Evolutionary conservation across 1,140 invertebrate species (phyloP), one percentile per base, ranked within the genome.

Genomic region (Temnothorax nylanderi): DNA sequence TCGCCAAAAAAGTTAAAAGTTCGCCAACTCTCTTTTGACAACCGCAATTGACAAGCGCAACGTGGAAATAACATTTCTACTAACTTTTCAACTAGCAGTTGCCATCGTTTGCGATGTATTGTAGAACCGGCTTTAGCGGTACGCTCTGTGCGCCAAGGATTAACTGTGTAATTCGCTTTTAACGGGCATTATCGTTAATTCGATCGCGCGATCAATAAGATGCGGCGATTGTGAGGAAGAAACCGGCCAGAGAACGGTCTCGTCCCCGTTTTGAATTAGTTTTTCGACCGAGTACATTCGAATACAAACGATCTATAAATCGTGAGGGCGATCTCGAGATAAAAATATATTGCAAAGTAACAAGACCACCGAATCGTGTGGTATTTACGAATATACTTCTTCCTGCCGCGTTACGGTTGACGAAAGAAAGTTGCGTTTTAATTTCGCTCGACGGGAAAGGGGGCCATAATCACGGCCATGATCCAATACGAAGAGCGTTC

Each of bases 401-500:
- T 37, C 21, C 32, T 11, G 16, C 4, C 7, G 21, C 58, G 26
- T 21, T 49, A 47, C 26, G 32, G 41, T 47, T 21, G 26, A 8
- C n/a, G 51, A 1, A 56, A 54, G 49, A 54, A 81, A 82, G 26
- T 72, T 37, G 18, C 26, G 2, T 21, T 58, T 74, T 37, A 60
- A 49, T 75, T n/a, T 32, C 18, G 10, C 47, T 10, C 5, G 65
- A 41, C 75, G 47, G 54, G 34, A 74, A 58, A 82, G 51, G 65
- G 51, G 58, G 64, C 11, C 21, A 13, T 60, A 13, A 74, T 32
- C 37, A 26, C 44, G 54, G 26, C 26, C 26, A 26, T 58, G 65
- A 82, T 47, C 41, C 65, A 49, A 78, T 72, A 77, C 90, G 88
- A 92, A 91, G 89, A 87, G 87, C 86, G 88, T 87, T 89, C 60